Percentiles rank a stretch among this genome's conserved stretches.
Conservation (phyloP, 2,888 invertebrate species). For the Bembecia ichneumoniformis region DNA sequence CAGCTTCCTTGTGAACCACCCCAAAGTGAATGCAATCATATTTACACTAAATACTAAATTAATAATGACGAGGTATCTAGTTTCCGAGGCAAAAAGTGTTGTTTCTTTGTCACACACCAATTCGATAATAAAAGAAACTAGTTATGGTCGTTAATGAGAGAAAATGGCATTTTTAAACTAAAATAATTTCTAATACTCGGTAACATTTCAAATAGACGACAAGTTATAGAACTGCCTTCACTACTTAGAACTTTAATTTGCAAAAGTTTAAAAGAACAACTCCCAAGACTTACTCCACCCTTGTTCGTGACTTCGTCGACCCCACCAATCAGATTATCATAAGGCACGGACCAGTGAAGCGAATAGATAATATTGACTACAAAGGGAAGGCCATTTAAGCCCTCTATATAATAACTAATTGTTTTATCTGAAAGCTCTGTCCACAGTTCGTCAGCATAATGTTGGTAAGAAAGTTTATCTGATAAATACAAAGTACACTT, state of each 20-base stretch:
- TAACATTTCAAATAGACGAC: slow-evolving; percentile 1
- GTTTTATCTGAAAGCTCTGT: slow-evolving; percentile 24
- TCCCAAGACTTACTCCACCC: neutral
- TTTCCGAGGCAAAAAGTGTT: too few species aligned
- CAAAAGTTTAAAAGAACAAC: neutral
- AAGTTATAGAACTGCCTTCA: too few species aligned
- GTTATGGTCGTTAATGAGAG: too few species aligned
- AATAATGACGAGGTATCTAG: too few species aligned
- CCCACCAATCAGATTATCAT: slow-evolving; percentile 46
- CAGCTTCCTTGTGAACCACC: too few species aligned
- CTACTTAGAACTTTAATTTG: neutral
- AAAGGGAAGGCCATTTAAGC: slow-evolving; percentile 33
- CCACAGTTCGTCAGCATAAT: slow-evolving; percentile 25
- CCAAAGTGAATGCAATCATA: too few species aligned
- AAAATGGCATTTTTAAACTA: too few species aligned
- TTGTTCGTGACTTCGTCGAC: slow-evolving; percentile 10
- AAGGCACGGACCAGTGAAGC: slow-evolving; percentile 49
- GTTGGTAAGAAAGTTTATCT: slow-evolving; percentile 6
- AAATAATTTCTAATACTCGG: too few species aligned
- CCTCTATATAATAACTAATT: slow-evolving; percentile 34
- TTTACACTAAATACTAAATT: too few species aligned
- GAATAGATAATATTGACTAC: slow-evolving; percentile 57
- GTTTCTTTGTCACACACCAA: too few species aligned
- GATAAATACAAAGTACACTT: neutral
- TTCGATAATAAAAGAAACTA: too few species aligned